phyloP scores from a whole-genome alignment of 2,797 vertebrate species.

The Bothrops alternatus region DNA sequence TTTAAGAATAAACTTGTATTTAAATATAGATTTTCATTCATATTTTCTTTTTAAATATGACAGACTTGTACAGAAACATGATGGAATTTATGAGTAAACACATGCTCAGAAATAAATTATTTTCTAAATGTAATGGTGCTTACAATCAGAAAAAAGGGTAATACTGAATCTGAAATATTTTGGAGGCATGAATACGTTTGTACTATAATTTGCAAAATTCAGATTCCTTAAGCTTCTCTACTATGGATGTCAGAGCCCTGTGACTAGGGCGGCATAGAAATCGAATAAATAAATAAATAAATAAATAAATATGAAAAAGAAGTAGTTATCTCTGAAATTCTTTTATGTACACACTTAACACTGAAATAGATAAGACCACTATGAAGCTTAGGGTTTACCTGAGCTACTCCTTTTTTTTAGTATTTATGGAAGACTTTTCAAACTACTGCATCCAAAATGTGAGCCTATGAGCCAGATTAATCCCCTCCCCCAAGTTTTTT shows the following conservation, averaged over 20 bases:
- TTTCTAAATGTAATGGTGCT: background rate
- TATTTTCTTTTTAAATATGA: background rate
- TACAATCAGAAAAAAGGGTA: background rate
- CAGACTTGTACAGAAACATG: background rate
- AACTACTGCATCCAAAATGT: background rate
- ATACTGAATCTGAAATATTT: background rate
- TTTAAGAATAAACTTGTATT: background rate
- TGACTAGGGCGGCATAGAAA: too few relatives aligned
- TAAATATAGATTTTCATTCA: background rate
- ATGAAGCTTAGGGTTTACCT: background rate
- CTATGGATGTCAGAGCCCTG: background rate
- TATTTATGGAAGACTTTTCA: background rate
- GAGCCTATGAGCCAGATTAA: background rate
- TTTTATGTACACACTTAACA: background rate
- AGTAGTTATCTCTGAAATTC: background rate
- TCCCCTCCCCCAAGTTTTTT: background rate
- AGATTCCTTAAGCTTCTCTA: background rate
- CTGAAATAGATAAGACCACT: background rate
- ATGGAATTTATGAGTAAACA: background rate
- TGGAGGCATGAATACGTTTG: background rate
- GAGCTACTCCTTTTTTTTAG: background rate
- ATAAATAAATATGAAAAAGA: background rate
- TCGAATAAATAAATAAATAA: too few relatives aligned
- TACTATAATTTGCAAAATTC: background rate
- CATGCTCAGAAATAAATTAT: background rate